Conservation (phyloP, 2,888 invertebrate species). For the Esperia sulphurella region DNA sequence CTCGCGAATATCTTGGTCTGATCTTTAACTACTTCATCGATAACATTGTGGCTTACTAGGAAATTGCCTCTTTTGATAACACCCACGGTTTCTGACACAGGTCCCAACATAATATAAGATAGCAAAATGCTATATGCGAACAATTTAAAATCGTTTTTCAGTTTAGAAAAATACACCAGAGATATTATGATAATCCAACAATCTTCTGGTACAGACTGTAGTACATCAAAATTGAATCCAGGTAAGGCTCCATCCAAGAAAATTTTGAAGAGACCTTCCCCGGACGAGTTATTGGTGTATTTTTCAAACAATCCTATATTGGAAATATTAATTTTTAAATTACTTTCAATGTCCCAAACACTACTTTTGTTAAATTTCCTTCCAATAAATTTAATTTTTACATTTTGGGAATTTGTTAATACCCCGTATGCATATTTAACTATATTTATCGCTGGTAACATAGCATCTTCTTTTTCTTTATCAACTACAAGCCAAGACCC, state of each 20-base stretch:
- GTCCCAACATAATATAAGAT: slow-evolving; percentile 21
- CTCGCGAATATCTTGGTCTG: slow-evolving; percentile 1
- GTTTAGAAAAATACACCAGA: slow-evolving; percentile 27
- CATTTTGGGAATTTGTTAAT: slow-evolving; percentile 19
- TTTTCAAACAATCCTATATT: neutral
- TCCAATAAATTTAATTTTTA: slow-evolving; percentile 19
- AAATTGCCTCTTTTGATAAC: slow-evolving; percentile 19
- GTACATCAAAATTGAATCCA: slow-evolving; percentile 12
- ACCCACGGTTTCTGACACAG: slow-evolving; percentile 18
- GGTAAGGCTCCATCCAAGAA: slow-evolving; percentile 11
- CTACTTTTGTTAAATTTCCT: slow-evolving; percentile 11
- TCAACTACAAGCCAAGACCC: slow-evolving; percentile 22
- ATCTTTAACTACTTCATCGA: neutral
- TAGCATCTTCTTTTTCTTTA: slow-evolving; percentile 26
- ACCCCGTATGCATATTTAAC: slow-evolving; percentile 25
- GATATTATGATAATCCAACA: slow-evolving; percentile 20
- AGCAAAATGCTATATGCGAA: slow-evolving; percentile 27
- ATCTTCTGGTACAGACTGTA: slow-evolving; percentile 14
- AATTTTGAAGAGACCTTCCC: neutral
- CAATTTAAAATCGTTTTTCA: slow-evolving; percentile 18
- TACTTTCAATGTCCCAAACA: slow-evolving; percentile 8
- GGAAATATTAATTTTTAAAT: neutral
- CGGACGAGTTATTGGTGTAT: neutral
- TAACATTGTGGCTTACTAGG: neutral
- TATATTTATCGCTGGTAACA: slow-evolving; percentile 29